A percentile compares a stretch with the other conserved stretches of the same genome.
phyloP scores from a whole-genome alignment of 2,797 vertebrate genomes.

The Gorsachius magnificus region DNA sequence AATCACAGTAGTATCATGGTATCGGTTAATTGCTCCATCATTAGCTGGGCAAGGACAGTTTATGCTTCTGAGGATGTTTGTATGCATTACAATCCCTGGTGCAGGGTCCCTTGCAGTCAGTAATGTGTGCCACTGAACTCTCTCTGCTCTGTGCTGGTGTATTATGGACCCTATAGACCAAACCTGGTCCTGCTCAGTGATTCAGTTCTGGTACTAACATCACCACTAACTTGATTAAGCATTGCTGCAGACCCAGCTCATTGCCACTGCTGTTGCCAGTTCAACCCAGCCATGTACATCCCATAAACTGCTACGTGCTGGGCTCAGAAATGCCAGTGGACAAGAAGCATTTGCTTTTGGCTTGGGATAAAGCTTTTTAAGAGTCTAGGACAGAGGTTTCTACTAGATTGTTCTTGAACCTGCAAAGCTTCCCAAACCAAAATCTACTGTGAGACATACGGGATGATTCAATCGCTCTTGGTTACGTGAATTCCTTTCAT shows the following conservation, averaged over 20 bases:
- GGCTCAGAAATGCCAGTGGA: not conserved
- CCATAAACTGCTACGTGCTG: not conserved
- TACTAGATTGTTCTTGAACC: not conserved
- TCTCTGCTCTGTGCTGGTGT: not conserved
- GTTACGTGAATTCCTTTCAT: not conserved
- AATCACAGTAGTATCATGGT: not conserved
- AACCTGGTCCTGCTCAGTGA: not conserved
- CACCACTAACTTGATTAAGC: not conserved
- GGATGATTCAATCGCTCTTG: not conserved
- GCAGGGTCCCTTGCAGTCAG: not conserved
- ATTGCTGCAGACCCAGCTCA: not conserved
- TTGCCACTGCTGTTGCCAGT: not conserved
- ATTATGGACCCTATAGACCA: not conserved
- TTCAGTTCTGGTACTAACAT: not conserved
- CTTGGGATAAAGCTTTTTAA: not conserved
- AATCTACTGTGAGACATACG: not conserved
- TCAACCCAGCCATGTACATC: not conserved
- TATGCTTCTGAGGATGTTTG: not conserved
- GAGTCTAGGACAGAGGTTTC: not conserved
- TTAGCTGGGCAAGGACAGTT: not conserved
- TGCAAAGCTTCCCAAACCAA: not conserved
- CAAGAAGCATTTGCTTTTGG: not conserved
- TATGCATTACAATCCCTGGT: not conserved
- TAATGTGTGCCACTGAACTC: not conserved
- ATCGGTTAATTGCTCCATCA: not conserved